Conservation (phyloP, 1,140 invertebrate species). For the Drosophila chauvacae region DNA sequence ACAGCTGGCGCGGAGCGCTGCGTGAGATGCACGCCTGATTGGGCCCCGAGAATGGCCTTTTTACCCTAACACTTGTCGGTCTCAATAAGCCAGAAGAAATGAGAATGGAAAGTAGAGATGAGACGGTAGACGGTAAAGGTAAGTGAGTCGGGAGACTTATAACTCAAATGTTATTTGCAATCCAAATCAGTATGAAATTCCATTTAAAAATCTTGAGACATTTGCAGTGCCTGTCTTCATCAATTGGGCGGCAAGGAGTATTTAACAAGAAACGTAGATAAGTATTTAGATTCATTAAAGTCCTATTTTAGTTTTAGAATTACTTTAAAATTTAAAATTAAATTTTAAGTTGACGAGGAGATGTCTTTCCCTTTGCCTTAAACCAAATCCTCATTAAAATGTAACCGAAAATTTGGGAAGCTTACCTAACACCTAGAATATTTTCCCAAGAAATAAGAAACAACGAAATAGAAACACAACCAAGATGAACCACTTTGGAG, state of each 20-base stretch:
- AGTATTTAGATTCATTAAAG: neutral
- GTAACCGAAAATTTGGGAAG: neutral
- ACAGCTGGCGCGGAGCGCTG: conserved; percentile 36
- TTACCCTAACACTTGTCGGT: conserved; percentile 9
- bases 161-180: conserved; percentile 21
- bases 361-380: neutral
- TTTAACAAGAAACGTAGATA: neutral
- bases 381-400: neutral
- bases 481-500: conserved; percentile 2
- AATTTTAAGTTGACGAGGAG: too few relatives aligned
- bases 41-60: conserved; percentile 11
- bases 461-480: neutral
- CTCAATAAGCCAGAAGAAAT: conserved; percentile 9
- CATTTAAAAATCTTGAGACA: conserved; percentile 6
- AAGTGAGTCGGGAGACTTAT: neutral
- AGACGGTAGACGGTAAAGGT: neutral
- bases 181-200: conserved; percentile 7
- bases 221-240: neutral
- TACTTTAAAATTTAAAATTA: too few relatives aligned
- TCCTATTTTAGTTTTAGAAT: too few relatives aligned
- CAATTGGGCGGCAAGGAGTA: neutral
- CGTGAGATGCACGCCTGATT: conserved; percentile 47
- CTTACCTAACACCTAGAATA: neutral
- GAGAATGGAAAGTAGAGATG: too few relatives aligned
- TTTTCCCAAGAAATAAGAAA: neutral